Percentiles rank a stretch among this genome's conserved stretches.
Evolutionary conservation across 2,888 invertebrate genomes (phyloP).

Genomic region (Ornithoptera priamus): DNA sequence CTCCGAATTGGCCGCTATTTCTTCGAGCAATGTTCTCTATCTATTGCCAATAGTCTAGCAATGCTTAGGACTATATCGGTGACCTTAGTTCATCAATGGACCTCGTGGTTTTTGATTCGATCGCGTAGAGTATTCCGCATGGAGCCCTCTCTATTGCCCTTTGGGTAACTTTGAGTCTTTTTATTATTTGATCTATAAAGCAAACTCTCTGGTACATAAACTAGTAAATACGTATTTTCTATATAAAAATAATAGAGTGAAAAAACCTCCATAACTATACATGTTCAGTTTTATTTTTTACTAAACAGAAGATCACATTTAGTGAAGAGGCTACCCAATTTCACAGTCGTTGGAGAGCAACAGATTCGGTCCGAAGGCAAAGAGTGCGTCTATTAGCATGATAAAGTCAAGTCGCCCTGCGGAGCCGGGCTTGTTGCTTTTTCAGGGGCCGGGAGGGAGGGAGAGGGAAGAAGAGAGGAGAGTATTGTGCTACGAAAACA

Average conservation of each 20-base stretch:
- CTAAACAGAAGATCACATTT: conserved; percentile 19
- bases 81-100: no score
- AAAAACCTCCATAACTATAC: not conserved
- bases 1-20: no score
- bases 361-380: conserved; percentile 20
- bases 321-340: conserved; percentile 21
- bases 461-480: not conserved
- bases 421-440: conserved; percentile 9
- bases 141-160: no score
- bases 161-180: no score
- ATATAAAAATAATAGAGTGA: not conserved
- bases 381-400: conserved; percentile 24
- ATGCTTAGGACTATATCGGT: no score
- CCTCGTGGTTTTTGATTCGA: no score
- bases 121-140: no score
- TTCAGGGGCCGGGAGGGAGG: not conserved
- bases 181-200: no score
- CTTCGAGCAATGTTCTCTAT: no score
- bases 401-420: conserved; percentile 16
- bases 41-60: no score
- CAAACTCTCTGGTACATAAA: not conserved
- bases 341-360: conserved; percentile 27
- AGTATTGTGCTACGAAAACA: conserved; percentile 11
- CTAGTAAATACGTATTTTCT: not conserved
- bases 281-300: not conserved